Evolutionary conservation across 2,888 invertebrate species (phyloP).

Genomic region (Podotricha telesiphe): DNA sequence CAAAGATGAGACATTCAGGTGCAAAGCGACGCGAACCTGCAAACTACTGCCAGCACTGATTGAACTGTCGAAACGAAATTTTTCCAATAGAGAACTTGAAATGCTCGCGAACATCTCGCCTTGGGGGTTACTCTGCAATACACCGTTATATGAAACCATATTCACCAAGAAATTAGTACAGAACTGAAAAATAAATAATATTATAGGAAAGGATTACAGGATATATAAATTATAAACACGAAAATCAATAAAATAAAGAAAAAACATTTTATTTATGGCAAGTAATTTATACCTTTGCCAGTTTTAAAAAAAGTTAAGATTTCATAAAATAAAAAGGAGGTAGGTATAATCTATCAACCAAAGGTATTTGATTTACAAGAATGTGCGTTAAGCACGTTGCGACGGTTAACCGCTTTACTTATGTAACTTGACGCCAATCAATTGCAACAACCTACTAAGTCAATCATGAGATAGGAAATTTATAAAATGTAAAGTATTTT

Average conservation of each 20-base stretch:
- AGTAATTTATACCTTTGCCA: neutral
- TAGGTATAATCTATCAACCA: neutral
- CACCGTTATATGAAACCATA: slow-evolving; percentile 58
- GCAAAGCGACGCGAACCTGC: slow-evolving; percentile 85
- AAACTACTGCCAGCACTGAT: slow-evolving; percentile 89
- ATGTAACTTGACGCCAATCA: slow-evolving; percentile 29
- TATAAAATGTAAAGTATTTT: neutral
- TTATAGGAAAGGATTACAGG: slow-evolving; percentile 47
- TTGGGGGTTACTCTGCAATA: slow-evolving; percentile 87
- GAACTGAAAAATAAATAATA: slow-evolving; percentile 61
- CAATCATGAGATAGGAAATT: neutral
- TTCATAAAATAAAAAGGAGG: slow-evolving; percentile 3
- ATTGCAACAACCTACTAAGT: slow-evolving; percentile 18
- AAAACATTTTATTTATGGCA: neutral
- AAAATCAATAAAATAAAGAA: slow-evolving; percentile 30
- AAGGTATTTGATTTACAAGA: slow-evolving; percentile 38
- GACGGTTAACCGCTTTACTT: slow-evolving; percentile 39
- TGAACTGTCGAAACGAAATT: slow-evolving; percentile 90
- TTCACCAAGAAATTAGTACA: slow-evolving; percentile 49
- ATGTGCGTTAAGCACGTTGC: slow-evolving; percentile 34
- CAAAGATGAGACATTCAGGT: slow-evolving; percentile 64
- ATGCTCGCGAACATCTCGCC: slow-evolving; percentile 93
- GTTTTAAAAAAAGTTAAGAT: neutral
- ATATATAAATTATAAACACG: slow-evolving; percentile 42
- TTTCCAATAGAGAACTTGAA: slow-evolving; percentile 91